A percentile compares a stretch with the other conserved stretches of the same genome.
Conservation (phyloP, 1,140 invertebrate genomes). For the Pollicipes pollicipes region DNA sequence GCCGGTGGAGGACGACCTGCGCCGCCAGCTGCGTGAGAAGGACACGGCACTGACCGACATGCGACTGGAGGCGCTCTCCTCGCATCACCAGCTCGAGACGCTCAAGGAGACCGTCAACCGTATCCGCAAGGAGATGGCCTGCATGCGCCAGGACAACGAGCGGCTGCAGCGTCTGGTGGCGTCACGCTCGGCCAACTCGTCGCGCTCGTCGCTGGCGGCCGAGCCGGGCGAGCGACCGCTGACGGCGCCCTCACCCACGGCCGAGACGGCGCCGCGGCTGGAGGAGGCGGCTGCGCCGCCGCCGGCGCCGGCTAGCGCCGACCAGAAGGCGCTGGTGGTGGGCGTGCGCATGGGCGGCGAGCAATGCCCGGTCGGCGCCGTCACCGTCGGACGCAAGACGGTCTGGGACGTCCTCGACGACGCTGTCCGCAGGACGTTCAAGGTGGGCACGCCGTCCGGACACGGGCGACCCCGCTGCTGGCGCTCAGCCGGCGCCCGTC, state of each 20-base stretch:
- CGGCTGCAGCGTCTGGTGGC: conserved; percentile 71
- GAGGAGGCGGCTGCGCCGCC: no score
- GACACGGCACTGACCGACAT: conserved; percentile 93
- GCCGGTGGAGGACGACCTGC: conserved; percentile 45
- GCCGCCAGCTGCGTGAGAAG: conserved; percentile 83
- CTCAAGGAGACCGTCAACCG: conserved; percentile 88
- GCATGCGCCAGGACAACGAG: conserved; percentile 90
- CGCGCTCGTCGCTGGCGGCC: conserved; percentile 34
- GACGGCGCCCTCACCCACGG: conserved; percentile 11
- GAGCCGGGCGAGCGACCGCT: conserved; percentile 16
- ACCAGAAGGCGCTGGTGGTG: conserved; percentile 9
- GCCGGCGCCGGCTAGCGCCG: no score
- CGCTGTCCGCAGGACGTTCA: conserved; percentile 74
- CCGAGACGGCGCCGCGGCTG: no score
- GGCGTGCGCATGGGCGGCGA: neutral
- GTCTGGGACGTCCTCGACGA: conserved; percentile 89
- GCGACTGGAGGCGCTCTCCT: conserved; percentile 80
- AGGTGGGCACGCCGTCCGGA: no score
- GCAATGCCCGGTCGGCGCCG: conserved; percentile 56
- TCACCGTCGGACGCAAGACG: conserved; percentile 77
- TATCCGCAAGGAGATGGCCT: conserved; percentile 92
- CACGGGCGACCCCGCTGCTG: no score
- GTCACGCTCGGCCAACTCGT: conserved; percentile 58
- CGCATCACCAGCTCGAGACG: conserved; percentile 88
- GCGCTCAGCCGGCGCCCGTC: no score